Evolutionary conservation across 1,140 invertebrate species (phyloP).

Genomic region (Sinella curviseta): DNA sequence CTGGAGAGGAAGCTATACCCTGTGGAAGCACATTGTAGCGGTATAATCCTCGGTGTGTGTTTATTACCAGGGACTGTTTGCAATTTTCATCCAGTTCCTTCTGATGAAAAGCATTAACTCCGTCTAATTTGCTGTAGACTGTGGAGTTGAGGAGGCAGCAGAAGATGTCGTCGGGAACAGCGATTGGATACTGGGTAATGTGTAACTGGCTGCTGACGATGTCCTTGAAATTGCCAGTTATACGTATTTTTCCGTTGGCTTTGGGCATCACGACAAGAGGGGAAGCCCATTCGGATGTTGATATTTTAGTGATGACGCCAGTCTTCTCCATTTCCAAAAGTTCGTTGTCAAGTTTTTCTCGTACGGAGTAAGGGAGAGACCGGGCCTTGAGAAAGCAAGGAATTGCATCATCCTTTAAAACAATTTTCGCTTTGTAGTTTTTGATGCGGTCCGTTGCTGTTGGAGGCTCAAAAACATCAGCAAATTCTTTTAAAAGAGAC

Average conservation of each 20-base stretch:
- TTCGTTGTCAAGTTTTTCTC: constrained; percentile 50
- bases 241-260: constrained; percentile 46
- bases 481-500: background rate
- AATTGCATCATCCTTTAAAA: constrained; percentile 31
- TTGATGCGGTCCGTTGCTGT: background rate
- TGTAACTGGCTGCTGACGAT: constrained; percentile 31
- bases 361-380: constrained; percentile 49
- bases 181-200: constrained; percentile 48
- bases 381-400: constrained; percentile 36
- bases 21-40: constrained; percentile 57
- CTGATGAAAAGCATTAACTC: constrained; percentile 48
- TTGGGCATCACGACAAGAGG: constrained; percentile 50
- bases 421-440: constrained; percentile 15
- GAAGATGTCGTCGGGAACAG: constrained; percentile 47
- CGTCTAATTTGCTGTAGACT: constrained; percentile 49
- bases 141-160: constrained; percentile 40
- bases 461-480: background rate
- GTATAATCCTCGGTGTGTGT: constrained; percentile 57
- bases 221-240: background rate
- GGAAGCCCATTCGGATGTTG: constrained; percentile 52
- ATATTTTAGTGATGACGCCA: constrained; percentile 44
- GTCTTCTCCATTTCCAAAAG: constrained; percentile 46
- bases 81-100: constrained; percentile 49
- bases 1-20: constrained; percentile 56
- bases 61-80: constrained; percentile 46